Base-by-base conservation (phyloP, 1,140 invertebrate species). In the fruit fly (Drosophila melanogaster) region DNA sequence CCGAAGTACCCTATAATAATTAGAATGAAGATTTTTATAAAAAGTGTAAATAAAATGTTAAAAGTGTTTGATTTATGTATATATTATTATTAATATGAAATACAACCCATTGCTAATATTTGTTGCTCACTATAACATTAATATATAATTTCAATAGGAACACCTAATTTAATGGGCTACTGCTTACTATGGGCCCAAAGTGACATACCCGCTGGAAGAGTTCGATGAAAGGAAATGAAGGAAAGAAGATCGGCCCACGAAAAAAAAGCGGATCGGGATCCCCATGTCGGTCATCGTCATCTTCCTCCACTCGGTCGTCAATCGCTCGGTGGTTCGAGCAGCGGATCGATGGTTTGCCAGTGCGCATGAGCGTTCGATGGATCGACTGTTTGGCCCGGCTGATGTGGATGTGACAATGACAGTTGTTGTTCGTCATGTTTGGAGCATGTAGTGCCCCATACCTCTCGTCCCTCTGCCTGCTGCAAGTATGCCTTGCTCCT, bases 361-460 rank as follows among this genome's bases (percentile, higher is more conserved):
- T 67, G 77, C 56, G 58, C 64, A 67, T 64, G 58, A 64, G 64
- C 58, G 64, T 53, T 72, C 40, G 47, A 51, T 54, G 61, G 47
- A 15, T 69, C 37, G 46, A 30, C 35, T 49, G 58, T 38, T 64
- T 60, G 62, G 33, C 12, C 53, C 49, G 54, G 54, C 47, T 69
- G 79, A 65, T 76, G 72, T 60, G 66, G 72, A 89, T 89, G 84
- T 89, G 84, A 89, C 84, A 89, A 89, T 89, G 84, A 89, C 85
- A 89, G 87, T 90, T 90, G 87, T 90, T 87, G 83, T 89, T 90
- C 87, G 89, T 90, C 87, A 90, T 90, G 87, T 90, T 90, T 87
- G 84, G 65, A 43, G 75, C 83, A 83, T 87, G 83, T 86, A 61
- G 44, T 46, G 43, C 64, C 71, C 49, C 49, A 8, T 3, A 14